phyloP scores from a whole-genome alignment of 92 coral and sea anemone species.

The Pocillopora meandrina region DNA sequence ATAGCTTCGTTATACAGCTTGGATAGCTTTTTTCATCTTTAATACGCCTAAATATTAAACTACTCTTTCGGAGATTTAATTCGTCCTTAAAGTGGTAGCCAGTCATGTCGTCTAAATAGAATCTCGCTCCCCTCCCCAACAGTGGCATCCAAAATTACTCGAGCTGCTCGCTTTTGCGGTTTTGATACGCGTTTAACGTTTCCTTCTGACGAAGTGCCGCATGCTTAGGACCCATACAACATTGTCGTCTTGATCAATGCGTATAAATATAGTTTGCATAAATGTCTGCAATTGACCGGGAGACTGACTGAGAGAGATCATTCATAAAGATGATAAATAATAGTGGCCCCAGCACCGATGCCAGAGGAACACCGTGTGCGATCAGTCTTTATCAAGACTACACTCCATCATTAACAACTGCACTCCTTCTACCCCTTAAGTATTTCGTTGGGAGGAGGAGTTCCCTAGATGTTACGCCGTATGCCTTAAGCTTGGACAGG shows the following conservation, averaged over 20 bases:
- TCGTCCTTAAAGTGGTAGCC: neutral
- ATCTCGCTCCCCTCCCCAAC: neutral
- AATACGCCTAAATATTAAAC: slow-evolving; percentile 3
- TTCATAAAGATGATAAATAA: neutral
- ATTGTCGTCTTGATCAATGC: neutral
- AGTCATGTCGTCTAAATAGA: neutral
- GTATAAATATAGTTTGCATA: slow-evolving; percentile 1
- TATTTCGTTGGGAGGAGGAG: neutral
- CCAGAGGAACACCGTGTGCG: no score
- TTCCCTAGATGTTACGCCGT: neutral
- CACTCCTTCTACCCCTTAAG: neutral
- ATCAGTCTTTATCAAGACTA: no score
- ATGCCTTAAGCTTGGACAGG: neutral
- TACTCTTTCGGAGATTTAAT: neutral
- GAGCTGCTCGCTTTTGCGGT: neutral
- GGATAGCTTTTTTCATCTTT: neutral
- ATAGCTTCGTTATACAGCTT: neutral
- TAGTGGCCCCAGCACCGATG: no score
- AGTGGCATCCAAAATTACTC: neutral
- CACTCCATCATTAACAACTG: no score
- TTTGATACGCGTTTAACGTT: no score
- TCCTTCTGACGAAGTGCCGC: neutral
- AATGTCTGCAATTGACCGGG: slow-evolving; percentile 28
- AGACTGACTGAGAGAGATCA: slow-evolving; percentile 24
- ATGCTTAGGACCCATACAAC: neutral